These are phyloP conservation scores for Acanthurus lineatus DNA, from an alignment of 2,797 vertebrate genomes.

Conservation along the genomic window DNA sequence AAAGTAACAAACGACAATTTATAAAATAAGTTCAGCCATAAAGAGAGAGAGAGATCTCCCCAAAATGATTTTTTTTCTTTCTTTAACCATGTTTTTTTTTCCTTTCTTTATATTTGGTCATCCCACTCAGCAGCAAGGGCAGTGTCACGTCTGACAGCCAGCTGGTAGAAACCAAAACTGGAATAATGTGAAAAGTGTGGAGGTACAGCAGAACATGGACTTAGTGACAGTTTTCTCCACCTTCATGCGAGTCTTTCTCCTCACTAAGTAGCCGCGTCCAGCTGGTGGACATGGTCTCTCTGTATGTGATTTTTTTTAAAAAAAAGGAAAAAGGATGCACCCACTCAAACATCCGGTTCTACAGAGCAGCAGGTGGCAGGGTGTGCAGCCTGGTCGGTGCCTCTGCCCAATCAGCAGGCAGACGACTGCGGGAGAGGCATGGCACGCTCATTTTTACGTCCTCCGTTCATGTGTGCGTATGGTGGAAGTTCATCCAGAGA, in stretches of 20 bases:
- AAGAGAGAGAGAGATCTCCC: constrained; percentile 74
- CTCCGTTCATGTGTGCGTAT: constrained; percentile 98
- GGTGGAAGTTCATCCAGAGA: constrained; percentile 93
- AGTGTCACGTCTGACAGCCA: constrained; percentile 69
- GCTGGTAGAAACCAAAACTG: constrained; percentile 73
- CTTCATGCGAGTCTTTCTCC: constrained; percentile 68
- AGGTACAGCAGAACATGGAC: constrained; percentile 91
- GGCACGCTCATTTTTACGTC: constrained; percentile 93
- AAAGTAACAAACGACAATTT: constrained; percentile 84
- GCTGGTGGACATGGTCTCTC: constrained; percentile 40
- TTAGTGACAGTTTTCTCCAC: constrained; percentile 55
- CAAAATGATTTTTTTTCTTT: constrained; percentile 38
- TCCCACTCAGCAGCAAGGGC: constrained; percentile 84
- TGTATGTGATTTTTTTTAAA: constrained; percentile 33
- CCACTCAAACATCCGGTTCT: constrained; percentile 51
- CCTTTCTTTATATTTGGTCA: constrained; percentile 34
- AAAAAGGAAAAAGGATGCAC: background rate
- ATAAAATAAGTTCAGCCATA: constrained; percentile 86
- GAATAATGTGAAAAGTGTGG: constrained; percentile 76
- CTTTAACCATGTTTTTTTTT: constrained; percentile 30
- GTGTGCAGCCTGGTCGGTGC: constrained; percentile 39
- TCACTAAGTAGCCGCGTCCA: constrained; percentile 42
- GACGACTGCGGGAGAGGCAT: constrained; percentile 97
- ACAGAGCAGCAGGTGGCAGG: constrained; percentile 40
- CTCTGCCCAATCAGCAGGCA: constrained; percentile 90